These are phyloP conservation scores for Hydractinia echinata DNA, from an alignment of 30 jellyfish, hydroid and myxozoan species.

Conservation along the genomic window DNA sequence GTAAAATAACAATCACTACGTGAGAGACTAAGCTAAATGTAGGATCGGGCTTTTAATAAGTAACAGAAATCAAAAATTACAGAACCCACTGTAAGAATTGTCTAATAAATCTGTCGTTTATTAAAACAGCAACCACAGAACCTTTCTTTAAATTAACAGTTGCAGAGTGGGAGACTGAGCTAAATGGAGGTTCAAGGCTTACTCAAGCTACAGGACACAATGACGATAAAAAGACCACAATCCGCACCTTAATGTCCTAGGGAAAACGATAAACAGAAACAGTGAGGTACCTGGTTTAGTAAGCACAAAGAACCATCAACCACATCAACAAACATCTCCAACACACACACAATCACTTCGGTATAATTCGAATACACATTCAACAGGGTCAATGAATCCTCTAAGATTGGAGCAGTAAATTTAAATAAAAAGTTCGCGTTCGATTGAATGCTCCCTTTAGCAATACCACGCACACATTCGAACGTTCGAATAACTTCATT, in stretches of 20 bases:
- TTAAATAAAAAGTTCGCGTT: conserved; percentile 45
- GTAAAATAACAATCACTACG: no score
- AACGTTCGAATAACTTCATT: conserved; percentile 47
- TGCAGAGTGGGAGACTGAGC: no score
- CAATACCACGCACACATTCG: conserved; percentile 88
- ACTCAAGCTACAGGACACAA: neutral
- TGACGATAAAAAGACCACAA: neutral
- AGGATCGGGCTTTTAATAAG: no score
- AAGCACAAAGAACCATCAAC: conserved; percentile 54
- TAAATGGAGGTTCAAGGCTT: no score
- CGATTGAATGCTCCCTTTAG: conserved; percentile 44
- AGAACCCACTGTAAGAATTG: no score
- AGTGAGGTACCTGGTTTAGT: conserved; percentile 48
- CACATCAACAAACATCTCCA: conserved; percentile 84
- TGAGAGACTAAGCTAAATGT: no score
- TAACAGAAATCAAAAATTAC: no score
- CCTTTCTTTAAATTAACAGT: no score
- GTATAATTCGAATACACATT: conserved; percentile 55
- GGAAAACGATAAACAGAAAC: neutral
- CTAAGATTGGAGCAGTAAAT: conserved; percentile 43
- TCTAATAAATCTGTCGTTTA: no score
- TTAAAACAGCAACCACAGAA: no score
- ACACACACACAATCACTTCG: conserved; percentile 63
- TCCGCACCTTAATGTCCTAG: neutral
- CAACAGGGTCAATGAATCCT: conserved; percentile 48